These are phyloP conservation scores for Drosophila micromelanica DNA, from an alignment of 1,140 invertebrate genomes.

Conservation along the genomic window DNA sequence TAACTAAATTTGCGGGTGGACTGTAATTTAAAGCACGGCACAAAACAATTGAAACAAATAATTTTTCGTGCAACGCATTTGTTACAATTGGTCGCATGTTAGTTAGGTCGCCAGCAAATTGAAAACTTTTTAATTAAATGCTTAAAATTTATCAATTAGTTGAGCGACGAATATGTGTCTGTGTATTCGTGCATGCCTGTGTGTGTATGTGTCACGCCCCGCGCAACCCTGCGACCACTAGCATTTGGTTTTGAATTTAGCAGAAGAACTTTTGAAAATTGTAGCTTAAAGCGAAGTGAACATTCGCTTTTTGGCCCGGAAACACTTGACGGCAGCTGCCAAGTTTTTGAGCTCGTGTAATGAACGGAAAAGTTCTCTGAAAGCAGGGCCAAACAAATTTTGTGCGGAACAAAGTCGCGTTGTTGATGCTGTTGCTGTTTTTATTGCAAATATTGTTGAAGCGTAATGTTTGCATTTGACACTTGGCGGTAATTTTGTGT, in stretches of 20 bases:
- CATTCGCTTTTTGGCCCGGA: slow-evolving; percentile 29
- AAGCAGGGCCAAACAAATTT: slow-evolving; percentile 25
- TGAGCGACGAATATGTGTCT: background rate
- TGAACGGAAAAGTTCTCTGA: slow-evolving; percentile 26
- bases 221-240: slow-evolving; percentile 6
- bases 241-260: slow-evolving; percentile 32
- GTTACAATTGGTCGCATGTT: slow-evolving; percentile 25
- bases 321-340: slow-evolving; percentile 25
- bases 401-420: slow-evolving; percentile 40
- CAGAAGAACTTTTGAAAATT: slow-evolving; percentile 29
- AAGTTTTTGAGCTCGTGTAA: slow-evolving; percentile 26
- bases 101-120: slow-evolving; percentile 33
- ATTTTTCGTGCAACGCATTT: slow-evolving; percentile 51
- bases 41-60: slow-evolving; percentile 65
- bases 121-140: slow-evolving; percentile 76
- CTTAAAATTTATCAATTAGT: slow-evolving; percentile 67
- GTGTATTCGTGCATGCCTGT: background rate
- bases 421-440: slow-evolving; percentile 41
- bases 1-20: slow-evolving; percentile 71
- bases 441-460: slow-evolving; percentile 77
- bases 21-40: slow-evolving; percentile 49
- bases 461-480: slow-evolving; percentile 79
- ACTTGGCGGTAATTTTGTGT: slow-evolving; percentile 80
- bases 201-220: background rate
- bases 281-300: slow-evolving; percentile 22